Conservation (phyloP, 2,888 invertebrate genomes). For the Pocota personata region DNA sequence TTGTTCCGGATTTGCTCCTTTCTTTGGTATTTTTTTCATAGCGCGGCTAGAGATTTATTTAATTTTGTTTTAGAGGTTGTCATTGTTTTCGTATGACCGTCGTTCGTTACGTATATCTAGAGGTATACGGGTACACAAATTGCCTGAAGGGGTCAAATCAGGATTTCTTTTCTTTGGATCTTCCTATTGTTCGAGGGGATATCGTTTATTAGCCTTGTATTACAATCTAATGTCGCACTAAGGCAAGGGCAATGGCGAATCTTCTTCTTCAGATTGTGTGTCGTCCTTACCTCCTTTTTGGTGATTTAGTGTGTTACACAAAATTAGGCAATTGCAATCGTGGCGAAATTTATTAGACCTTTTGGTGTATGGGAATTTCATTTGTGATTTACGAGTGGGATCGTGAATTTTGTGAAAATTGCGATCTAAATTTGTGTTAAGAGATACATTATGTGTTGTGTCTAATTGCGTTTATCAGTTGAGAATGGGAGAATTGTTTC, state of each 20-base stretch:
- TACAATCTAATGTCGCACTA: constrained; percentile 69
- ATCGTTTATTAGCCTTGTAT: constrained; percentile 74
- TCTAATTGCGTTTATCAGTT: constrained; percentile 49
- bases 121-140: constrained; percentile 40
- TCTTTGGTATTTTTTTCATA: constrained; percentile 22
- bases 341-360: constrained; percentile 76
- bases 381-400: constrained; percentile 70
- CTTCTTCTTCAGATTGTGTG: neutral
- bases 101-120: constrained; percentile 35
- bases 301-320: constrained; percentile 75
- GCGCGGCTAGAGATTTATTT: constrained; percentile 62
- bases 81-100: constrained; percentile 69
- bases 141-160: constrained; percentile 74
- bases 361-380: constrained; percentile 48
- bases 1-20: constrained; percentile 34
- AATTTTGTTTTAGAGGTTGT: constrained; percentile 55
- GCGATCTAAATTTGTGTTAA: constrained; percentile 11
- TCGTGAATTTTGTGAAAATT: constrained; percentile 22
- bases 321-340: constrained; percentile 74
- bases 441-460: constrained; percentile 31
- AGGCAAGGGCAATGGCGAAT: constrained; percentile 24
- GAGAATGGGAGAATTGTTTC: constrained; percentile 19
- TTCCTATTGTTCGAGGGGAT: constrained; percentile 33
- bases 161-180: constrained; percentile 57
- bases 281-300: constrained; percentile 44